phyloP scores from a whole-genome alignment of 2,888 invertebrate genomes.

The Hedya salicella region DNA sequence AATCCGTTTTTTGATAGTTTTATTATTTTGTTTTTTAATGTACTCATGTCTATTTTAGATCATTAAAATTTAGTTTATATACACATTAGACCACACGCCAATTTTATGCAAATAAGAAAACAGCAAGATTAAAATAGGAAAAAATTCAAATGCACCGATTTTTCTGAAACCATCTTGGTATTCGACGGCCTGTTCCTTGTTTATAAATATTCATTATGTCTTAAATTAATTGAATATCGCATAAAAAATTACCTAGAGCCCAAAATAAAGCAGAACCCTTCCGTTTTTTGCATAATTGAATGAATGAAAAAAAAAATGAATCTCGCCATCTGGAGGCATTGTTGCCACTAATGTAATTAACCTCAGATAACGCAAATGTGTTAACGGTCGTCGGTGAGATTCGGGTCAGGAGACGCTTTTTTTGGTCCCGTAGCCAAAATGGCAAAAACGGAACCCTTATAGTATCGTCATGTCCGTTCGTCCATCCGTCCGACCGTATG shows the following conservation, averaged over 20 bases:
- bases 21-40: too few relatives aligned
- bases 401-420: conserved; percentile 51
- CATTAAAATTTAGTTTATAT: too few relatives aligned
- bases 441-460: too few relatives aligned
- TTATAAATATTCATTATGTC: conserved; percentile 29
- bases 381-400: conserved; percentile 73
- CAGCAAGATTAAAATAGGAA: not conserved
- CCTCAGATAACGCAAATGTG: conserved; percentile 83
- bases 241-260: conserved; percentile 22
- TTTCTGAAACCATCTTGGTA: not conserved
- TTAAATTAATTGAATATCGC: conserved; percentile 23
- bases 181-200: conserved; percentile 3
- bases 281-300: conserved; percentile 27
- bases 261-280: conserved; percentile 29
- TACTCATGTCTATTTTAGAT: too few relatives aligned
- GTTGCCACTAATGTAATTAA: conserved; percentile 81
- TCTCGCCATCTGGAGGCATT: conserved; percentile 53
- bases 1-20: too few relatives aligned
- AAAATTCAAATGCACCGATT: not conserved
- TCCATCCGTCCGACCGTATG: too few relatives aligned
- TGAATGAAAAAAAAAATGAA: conserved; percentile 32
- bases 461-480: too few relatives aligned
- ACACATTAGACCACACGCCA: too few relatives aligned
- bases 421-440: too few relatives aligned
- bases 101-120: not conserved